A percentile compares a stretch with the other conserved stretches of the same genome.
Conservation (phyloP, 1,140 invertebrate species). For the Papilio xuthus region DNA sequence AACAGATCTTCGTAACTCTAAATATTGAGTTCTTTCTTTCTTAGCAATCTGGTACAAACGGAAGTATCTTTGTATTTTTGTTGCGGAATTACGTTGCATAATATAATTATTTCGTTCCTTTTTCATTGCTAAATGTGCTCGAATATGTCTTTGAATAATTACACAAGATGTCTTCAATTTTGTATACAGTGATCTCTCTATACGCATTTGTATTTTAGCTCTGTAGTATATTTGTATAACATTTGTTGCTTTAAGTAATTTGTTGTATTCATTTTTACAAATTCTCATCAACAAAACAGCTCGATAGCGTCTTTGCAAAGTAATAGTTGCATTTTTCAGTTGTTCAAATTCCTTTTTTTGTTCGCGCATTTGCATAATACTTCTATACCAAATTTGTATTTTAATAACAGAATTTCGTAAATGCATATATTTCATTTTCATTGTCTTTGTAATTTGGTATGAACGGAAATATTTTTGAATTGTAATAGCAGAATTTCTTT, state of each 20-base stretch:
- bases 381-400: constrained; percentile 60
- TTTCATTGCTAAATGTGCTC: constrained; percentile 64
- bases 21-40: constrained; percentile 51
- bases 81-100: constrained; percentile 49
- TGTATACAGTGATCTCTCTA: constrained; percentile 56
- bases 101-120: constrained; percentile 71
- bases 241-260: constrained; percentile 52
- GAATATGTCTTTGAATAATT: constrained; percentile 66
- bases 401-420: constrained; percentile 49
- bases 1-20: constrained; percentile 49
- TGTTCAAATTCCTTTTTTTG: constrained; percentile 51
- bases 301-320: constrained; percentile 64
- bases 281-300: constrained; percentile 56
- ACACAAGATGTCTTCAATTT: constrained; percentile 48
- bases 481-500: constrained; percentile 50
- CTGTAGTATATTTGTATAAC: constrained; percentile 63
- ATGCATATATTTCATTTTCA: constrained; percentile 52
- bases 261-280: constrained; percentile 53
- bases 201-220: constrained; percentile 58
- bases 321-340: constrained; percentile 53
- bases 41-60: constrained; percentile 55
- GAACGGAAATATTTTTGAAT: constrained; percentile 62
- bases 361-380: constrained; percentile 52
- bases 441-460: constrained; percentile 51
- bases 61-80: constrained; percentile 59